Base-by-base conservation (phyloP, 64 coral and sea anemone species). In the Orbicella faveolata region DNA sequence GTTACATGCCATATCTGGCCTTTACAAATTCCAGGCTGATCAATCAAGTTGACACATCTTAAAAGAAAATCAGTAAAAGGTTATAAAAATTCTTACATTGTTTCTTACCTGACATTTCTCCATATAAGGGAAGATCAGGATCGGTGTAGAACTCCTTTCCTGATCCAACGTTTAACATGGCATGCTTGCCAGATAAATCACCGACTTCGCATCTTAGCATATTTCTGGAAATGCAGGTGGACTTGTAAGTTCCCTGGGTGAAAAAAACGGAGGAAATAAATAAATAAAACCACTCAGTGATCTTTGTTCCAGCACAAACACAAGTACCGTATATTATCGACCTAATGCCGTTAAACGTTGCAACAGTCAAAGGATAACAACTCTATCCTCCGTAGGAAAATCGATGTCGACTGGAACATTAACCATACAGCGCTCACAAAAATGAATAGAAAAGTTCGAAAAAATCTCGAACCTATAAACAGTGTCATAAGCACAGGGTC, bases 141-240 rank as follows among this genome's bases (percentile, higher is more conserved):
- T 95, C 96, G 2, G 88, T 98, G 44, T 93, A 98, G 39, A 90
- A 95, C 5, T 63, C 77, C 35, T 83, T 78, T 13, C 93, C 92
- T 70, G 83, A 90, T 35, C 96, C 96, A 75, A 98, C 78, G 52
- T 81, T 66, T 19, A 95, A 93, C 57, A 80, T 84, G 0, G 78
- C 83, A 77, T 90, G 54, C 63, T 98, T 98, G 16, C 82, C 91
- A 12, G 96, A 98, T 10, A 89, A 36, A 74, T 98, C 96, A 34
- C 96, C 96, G 12, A 98, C 73, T 89, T 98, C 96, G 89, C 96
- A 98, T 12, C 96, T 91, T 36, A 95, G 34, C 88, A 87, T 86
- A 35, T 93, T 95, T 18, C 79, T 59, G 30, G 90, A 75, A 18
- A 64, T n/a, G 72, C 96, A 98, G 2, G 96, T 93, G 65, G 88